Evolutionary conservation across 2,888 invertebrate genomes (phyloP), one percentile per base, ranked within the genome.

Genomic region (Thalpophila matura): DNA sequence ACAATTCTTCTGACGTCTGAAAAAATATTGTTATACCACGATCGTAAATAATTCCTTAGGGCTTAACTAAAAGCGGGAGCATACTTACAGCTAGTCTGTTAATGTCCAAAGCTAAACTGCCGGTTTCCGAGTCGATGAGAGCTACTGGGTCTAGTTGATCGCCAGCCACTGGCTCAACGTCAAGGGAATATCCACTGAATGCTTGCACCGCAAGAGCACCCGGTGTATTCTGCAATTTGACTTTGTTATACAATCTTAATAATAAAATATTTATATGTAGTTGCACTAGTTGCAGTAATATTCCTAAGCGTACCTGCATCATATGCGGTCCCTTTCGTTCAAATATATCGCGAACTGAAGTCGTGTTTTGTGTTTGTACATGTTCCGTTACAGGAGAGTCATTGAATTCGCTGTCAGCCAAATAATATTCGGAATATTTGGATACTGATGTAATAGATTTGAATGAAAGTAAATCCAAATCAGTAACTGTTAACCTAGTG

Each of bases 1-100:
- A 88, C 26, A 94, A 63, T 83, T 94, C 93, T 82, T 94, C 94
- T 12, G 94, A 93, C 4, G 87, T 86, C 94, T 94, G 73, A 4
- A 81, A 83, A 51, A 49, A 53, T 3, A 47, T 29, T 43, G 18
- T 1, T 4, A 10, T 24, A n/a, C n/a, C n/a, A n/a, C n/a, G n/a
- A n/a, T n/a, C n/a, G n/a, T n/a, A n/a, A n/a, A n/a, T n/a, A n/a
- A n/a, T n/a, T n/a, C n/a, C n/a, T n/a, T n/a, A n/a, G n/a, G n/a
- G 3, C 2, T 12, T 1, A 27, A 12, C 16, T 7, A 1, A 16
- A 27, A 33, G 5, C 1, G 1, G 10, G 16, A 4, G 9, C 16
- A 35, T 50, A 74, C 75, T 84, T 64, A 93, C 93, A 35, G 89
- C 81, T 80, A 85, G 91, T 81, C 93, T 88, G 10, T 72, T 75